Percentiles rank a stretch among this genome's conserved stretches.
Conservation (phyloP, 2,888 invertebrate genomes). For the Argynnis bischoffii region DNA sequence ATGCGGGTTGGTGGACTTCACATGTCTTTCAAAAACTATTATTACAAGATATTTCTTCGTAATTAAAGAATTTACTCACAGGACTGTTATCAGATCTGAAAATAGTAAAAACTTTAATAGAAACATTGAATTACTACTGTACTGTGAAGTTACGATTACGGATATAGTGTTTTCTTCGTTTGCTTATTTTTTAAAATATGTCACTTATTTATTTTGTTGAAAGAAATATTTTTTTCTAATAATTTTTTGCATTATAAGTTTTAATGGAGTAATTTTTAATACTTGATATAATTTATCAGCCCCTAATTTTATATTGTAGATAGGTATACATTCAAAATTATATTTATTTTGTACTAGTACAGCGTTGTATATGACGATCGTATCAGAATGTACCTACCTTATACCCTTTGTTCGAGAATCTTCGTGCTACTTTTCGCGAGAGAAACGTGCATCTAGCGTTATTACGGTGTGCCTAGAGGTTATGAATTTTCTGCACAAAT, state of each 20-base stretch:
- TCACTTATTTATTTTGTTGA: too few species aligned
- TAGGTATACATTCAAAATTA: too few species aligned
- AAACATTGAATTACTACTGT: constrained; percentile 31
- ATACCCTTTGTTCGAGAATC: constrained; percentile 35
- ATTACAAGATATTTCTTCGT: constrained; percentile 19
- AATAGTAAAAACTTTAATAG: constrained; percentile 36
- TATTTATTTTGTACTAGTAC: not conserved
- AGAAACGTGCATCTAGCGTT: constrained; percentile 40
- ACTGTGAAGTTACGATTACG: not conserved
- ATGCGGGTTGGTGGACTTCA: too few species aligned
- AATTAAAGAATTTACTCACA: constrained; percentile 34
- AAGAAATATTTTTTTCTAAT: too few species aligned
- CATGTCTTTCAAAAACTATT: too few species aligned
- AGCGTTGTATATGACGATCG: constrained; percentile 19
- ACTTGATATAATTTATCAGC: too few species aligned
- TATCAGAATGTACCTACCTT: constrained; percentile 23
- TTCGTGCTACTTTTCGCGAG: constrained; percentile 41
- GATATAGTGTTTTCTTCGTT: not conserved
- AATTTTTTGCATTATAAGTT: too few species aligned
- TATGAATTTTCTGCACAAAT: constrained; percentile 41
- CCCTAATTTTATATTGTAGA: too few species aligned
- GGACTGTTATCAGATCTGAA: constrained; percentile 33
- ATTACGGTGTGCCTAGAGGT: constrained; percentile 38
- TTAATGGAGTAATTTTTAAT: too few species aligned
- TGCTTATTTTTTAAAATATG: not conserved